These are phyloP conservation scores for Drosophila eugracilis DNA, from an alignment of 1,140 invertebrate genomes.

Conservation along the genomic window DNA sequence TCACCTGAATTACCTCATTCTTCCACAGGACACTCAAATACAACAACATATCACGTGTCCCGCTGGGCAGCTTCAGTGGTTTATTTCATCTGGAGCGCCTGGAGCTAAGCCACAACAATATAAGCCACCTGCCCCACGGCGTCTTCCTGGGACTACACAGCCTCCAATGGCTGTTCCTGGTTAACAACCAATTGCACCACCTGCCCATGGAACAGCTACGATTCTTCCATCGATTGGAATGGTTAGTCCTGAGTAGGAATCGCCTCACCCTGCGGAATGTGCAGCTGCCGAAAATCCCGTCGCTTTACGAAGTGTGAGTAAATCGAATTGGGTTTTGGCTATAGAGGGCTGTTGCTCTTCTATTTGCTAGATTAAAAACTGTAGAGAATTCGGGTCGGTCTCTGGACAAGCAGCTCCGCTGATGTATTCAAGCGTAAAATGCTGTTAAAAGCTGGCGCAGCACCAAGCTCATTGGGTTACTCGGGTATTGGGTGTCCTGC, in stretches of 20 bases:
- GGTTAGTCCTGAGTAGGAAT: slow-evolving; percentile 86
- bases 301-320: slow-evolving; percentile 86
- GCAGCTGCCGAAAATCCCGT: slow-evolving; percentile 85
- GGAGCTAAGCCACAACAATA: slow-evolving; percentile 85
- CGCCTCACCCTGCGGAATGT: slow-evolving; percentile 83
- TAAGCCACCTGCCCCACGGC: slow-evolving; percentile 81
- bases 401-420: slow-evolving; percentile 36
- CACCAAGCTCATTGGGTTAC: slow-evolving; percentile 20
- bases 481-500: slow-evolving; percentile 35
- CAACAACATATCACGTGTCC: slow-evolving; percentile 82
- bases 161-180: slow-evolving; percentile 85
- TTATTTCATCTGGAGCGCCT: slow-evolving; percentile 64
- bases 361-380: slow-evolving; percentile 75
- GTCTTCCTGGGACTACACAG: slow-evolving; percentile 84
- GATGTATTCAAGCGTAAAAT: slow-evolving; percentile 79
- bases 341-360: slow-evolving; percentile 28
- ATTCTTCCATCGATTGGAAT: slow-evolving; percentile 84
- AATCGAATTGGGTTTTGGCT: slow-evolving; percentile 27
- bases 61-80: slow-evolving; percentile 63
- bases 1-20: background rate
- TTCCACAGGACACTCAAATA: slow-evolving; percentile 65
- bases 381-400: slow-evolving; percentile 15
- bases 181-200: slow-evolving; percentile 80
- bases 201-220: slow-evolving; percentile 84
- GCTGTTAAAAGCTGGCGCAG: slow-evolving; percentile 28